Conservation (phyloP, 2,797 vertebrate genomes). For the Trachurus trachurus region DNA sequence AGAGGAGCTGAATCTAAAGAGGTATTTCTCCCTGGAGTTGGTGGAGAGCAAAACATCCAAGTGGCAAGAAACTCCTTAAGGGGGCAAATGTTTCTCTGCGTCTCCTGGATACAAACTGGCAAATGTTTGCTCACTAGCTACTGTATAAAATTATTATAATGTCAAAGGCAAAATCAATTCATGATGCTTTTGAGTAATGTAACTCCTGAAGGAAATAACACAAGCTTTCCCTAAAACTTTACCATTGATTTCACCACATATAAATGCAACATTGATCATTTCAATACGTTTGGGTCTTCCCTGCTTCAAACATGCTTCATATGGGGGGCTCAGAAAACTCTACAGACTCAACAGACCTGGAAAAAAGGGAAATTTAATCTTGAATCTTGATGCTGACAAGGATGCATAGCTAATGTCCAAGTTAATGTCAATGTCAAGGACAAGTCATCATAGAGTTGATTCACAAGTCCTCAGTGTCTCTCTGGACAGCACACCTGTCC, state of each 20-base stretch:
- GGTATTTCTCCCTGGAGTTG: slow-evolving; percentile 16
- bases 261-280: background rate
- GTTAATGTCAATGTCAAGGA: background rate
- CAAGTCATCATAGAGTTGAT: background rate
- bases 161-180: slow-evolving; percentile 3
- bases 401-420: background rate
- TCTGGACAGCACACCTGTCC: background rate
- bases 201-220: background rate
- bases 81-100: background rate
- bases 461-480: background rate
- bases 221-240: background rate
- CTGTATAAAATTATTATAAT: background rate
- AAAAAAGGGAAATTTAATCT: background rate
- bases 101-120: background rate
- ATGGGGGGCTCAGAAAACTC: background rate
- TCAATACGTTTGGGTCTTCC: background rate
- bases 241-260: background rate
- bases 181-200: background rate
- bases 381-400: background rate
- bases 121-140: background rate
- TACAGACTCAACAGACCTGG: background rate
- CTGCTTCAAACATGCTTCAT: background rate
- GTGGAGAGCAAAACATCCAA: slow-evolving; percentile 10
- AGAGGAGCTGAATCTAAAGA: slow-evolving; percentile 33
- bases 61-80: background rate